These are phyloP conservation scores for Drosophila paramelanica DNA, from an alignment of 2,888 invertebrate species.

Conservation along the genomic window DNA sequence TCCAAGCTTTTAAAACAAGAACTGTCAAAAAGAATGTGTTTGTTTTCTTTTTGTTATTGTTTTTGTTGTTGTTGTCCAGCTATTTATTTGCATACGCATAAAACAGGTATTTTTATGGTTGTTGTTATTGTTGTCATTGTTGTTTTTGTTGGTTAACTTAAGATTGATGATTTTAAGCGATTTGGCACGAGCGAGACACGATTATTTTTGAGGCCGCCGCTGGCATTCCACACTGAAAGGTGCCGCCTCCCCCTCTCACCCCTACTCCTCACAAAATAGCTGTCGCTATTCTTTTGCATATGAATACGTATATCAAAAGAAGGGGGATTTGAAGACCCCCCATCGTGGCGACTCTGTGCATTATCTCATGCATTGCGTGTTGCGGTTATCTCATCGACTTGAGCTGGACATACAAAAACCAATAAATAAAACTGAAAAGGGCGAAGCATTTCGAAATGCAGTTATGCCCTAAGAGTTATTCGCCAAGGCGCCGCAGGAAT, in stretches of 20 bases:
- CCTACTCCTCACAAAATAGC: background rate
- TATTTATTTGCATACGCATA: conserved; percentile 52
- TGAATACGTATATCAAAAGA: conserved; percentile 13
- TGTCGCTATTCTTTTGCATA: conserved; percentile 32
- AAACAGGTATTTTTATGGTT: conserved; percentile 32
- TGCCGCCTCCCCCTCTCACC: background rate
- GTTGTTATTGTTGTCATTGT: conserved; percentile 2
- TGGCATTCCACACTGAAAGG: conserved; percentile 20
- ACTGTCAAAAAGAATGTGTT: conserved; percentile 30
- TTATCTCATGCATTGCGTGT: conserved; percentile 30
- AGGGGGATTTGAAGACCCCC: background rate
- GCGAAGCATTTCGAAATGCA: conserved; percentile 17
- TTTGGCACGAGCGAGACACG: conserved; percentile 61
- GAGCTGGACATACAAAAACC: background rate
- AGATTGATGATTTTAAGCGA: conserved; percentile 62
- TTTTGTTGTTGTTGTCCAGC: background rate
- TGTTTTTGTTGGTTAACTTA: conserved; percentile 38
- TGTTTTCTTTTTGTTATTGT: conserved; percentile 7
- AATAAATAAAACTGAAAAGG: background rate
- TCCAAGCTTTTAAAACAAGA: conserved; percentile 35
- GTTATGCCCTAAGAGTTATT: background rate
- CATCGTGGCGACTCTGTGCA: background rate
- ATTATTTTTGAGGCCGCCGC: conserved; percentile 17
- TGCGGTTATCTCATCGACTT: conserved; percentile 42
- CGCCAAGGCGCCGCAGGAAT: background rate